Conservation (phyloP, 2,113 vertebrate species). For the Noctilio leporinus region DNA sequence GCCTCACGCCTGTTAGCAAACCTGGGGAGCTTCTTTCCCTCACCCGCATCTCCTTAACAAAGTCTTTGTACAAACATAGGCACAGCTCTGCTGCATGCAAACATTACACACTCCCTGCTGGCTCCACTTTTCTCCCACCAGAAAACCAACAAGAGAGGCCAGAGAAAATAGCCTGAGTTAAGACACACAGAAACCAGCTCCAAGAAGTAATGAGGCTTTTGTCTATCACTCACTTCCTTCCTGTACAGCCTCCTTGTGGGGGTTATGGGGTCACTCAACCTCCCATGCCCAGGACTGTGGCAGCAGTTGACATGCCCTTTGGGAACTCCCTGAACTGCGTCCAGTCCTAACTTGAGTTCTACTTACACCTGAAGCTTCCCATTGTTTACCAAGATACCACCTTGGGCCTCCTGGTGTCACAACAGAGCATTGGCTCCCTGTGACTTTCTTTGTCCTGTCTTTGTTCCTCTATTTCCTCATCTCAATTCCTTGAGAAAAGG, state of each 20-base stretch:
- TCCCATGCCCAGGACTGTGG: rapidly evolving
- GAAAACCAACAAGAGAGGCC: neutral
- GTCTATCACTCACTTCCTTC: neutral
- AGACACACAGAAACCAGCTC: neutral
- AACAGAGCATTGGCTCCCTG: neutral
- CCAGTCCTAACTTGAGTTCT: neutral
- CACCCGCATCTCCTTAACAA: neutral
- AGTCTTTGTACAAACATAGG: neutral
- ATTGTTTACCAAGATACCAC: neutral
- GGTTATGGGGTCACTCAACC: neutral
- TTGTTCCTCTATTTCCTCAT: neutral
- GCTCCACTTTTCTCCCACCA: neutral
- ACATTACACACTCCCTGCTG: neutral
- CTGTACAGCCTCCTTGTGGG: neutral
- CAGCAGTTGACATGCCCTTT: neutral
- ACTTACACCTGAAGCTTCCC: neutral
- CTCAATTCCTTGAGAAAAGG: neutral
- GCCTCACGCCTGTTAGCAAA: neutral
- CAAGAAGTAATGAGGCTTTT: neutral
- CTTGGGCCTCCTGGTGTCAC: neutral
- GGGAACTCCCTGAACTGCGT: neutral
- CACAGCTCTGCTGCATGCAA: neutral
- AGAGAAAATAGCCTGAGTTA: neutral
- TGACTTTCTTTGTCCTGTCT: neutral
- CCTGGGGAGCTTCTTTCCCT: neutral